These are phyloP conservation scores for Microchrysa polita DNA, from an alignment of 2,888 invertebrate genomes.

Conservation along the genomic window DNA sequence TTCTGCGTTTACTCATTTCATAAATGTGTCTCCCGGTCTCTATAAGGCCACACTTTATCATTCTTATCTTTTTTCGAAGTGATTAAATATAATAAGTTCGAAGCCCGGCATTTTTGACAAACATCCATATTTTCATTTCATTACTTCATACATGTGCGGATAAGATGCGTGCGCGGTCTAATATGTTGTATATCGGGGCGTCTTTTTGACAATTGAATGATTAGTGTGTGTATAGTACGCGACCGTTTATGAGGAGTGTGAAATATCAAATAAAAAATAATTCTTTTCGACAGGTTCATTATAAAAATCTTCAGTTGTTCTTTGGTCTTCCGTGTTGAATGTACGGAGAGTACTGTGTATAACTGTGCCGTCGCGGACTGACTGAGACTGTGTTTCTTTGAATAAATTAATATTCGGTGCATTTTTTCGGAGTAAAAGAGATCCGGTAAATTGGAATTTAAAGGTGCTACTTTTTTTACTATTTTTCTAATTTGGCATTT, in stretches of 20 bases:
- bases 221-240: conserved; percentile 15
- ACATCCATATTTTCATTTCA: conserved; percentile 29
- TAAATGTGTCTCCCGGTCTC: conserved; percentile 21
- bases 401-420: no score
- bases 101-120: conserved; percentile 27
- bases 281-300: conserved; percentile 34
- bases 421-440: no score
- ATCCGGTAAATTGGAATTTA: no score
- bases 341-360: conserved; percentile 3
- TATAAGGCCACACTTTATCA: conserved; percentile 32
- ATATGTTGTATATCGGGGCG: no score
- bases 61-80: conserved; percentile 29
- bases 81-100: conserved; percentile 34
- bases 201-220: conserved; percentile 10
- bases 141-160: conserved; percentile 16
- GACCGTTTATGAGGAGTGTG: conserved; percentile 3
- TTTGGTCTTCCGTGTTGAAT: neutral
- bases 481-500: no score
- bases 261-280: conserved; percentile 22
- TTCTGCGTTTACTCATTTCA: conserved; percentile 22
- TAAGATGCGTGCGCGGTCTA: no score
- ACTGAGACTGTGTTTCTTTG: no score
- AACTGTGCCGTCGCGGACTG: neutral
- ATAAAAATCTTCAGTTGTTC: conserved; percentile 24
- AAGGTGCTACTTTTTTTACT: no score